Evolutionary conservation across 2,113 vertebrate genomes (phyloP).

Genomic region (human): GRCh38 chr14:87925001-87925500

Average conservation of each 20-base stretch:
- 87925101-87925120: not conserved
- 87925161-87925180: not conserved
- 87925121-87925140: not conserved
- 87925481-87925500: no score
- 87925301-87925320: not conserved
- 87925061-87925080: not conserved
- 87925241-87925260: not conserved
- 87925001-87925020: not conserved
- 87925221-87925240: not conserved
- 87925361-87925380: not conserved
- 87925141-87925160: not conserved
- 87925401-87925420: not conserved
- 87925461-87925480: not conserved
- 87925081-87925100: not conserved
- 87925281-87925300: not conserved
- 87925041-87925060: not conserved
- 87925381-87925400: not conserved
- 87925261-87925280: not conserved
- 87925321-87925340: not conserved
- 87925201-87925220: not conserved
- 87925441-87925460: not conserved
- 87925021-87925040: not conserved
- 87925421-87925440: not conserved
- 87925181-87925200: not conserved
- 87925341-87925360: not conserved